Base-by-base conservation (phyloP, 2,113 vertebrate species). In the Gallinago paraguaiae region DNA sequence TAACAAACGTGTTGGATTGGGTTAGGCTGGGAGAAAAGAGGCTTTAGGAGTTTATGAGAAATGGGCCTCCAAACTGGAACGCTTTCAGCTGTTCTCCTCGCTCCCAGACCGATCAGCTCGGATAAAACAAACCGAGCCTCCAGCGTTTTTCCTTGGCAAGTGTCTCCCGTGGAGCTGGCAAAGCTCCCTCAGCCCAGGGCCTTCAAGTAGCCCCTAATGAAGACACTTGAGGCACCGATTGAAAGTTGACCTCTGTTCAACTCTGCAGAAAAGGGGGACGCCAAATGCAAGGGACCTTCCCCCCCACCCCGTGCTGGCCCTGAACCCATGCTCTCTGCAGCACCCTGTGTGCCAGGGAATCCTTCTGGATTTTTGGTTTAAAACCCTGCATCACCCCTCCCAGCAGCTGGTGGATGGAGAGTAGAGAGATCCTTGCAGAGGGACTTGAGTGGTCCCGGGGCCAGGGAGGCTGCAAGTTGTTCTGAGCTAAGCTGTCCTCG, bases 31-130 rank as follows among this genome's bases (percentile, higher is more conserved):
- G 64, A 86, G 41, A 65, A 85, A 80, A 82, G 27, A 28, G 23
- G 61, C 31, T 92, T 78, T 17, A 75, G 61, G 65, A 83, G 11
- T 65, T 90, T 61, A 27, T 71, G 83, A 79, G 90, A 96, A 92
- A 82, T 24, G 41, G 46, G 69, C 56, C 80, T 93, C 82, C 53
- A 56, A 84, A 79, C 45, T 84, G 80, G 80, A 90, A 70, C 0
- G 15, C 22, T 96, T 90, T 53, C 76, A 92, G 72, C 88, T 50
- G 80, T 65, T 88, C 61, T 75, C 81, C 39, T 41, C 1, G 2
- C 48, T 90, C 53, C 59, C 65, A 50, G 77, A 69, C 15, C 75
- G 45, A 41, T 41, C 39, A 20, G 81, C 39, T 91, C 69, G 79
- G 92, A 78, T 14, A 35, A 80, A 92, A 85, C 25, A 92, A 82